These are phyloP conservation scores for Linyphia triangularis DNA, from an alignment of 2,888 invertebrate genomes.

Conservation along the genomic window DNA sequence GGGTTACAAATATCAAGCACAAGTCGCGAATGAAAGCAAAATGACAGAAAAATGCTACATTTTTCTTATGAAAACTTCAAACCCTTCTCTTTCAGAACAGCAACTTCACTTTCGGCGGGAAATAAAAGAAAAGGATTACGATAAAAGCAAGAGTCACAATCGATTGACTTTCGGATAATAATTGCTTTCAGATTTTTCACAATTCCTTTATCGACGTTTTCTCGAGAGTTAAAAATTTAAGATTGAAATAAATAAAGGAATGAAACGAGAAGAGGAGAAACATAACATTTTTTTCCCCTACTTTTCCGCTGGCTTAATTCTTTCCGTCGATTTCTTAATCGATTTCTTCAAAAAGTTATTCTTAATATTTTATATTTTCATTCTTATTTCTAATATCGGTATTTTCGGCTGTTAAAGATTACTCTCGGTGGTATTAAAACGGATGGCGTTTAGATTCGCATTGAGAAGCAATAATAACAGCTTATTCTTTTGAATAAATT, in stretches of 20 bases:
- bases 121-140: slow-evolving; percentile 5
- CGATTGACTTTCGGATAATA: slow-evolving; percentile 45
- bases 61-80: slow-evolving; percentile 31
- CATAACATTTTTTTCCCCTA: neutral
- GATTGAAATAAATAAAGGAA: slow-evolving; percentile 46
- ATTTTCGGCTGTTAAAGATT: slow-evolving; percentile 17
- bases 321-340: slow-evolving; percentile 14
- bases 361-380: slow-evolving; percentile 26
- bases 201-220: slow-evolving; percentile 45
- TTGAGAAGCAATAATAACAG: slow-evolving; percentile 1
- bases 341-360: slow-evolving; percentile 23
- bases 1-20: neutral
- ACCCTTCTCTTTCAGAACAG: neutral
- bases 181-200: slow-evolving; percentile 56
- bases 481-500: slow-evolving; percentile 7
- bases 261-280: slow-evolving; percentile 4
- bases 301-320: neutral
- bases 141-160: slow-evolving; percentile 9
- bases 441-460: neutral
- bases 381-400: slow-evolving; percentile 18
- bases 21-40: neutral
- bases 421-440: slow-evolving; percentile 24
- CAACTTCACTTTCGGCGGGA: neutral
- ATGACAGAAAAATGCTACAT: neutral
- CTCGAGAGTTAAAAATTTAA: slow-evolving; percentile 31